Percentiles rank a stretch among this genome's conserved stretches.
Evolutionary conservation across 2,888 invertebrate species (phyloP).

Genomic region (Caradrina clavipalpis): DNA sequence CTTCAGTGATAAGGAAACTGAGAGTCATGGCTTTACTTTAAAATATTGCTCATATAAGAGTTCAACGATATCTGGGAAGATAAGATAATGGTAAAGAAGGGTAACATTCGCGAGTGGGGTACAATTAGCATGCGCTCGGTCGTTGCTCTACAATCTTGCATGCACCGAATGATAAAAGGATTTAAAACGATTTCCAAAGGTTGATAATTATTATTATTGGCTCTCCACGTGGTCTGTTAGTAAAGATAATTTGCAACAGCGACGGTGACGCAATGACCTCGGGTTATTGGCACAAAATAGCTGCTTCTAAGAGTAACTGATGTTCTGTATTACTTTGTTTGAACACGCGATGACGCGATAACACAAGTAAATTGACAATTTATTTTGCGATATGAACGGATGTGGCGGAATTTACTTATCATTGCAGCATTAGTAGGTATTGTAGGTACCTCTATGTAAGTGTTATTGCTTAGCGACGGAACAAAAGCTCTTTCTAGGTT

Average conservation of each 20-base stretch:
- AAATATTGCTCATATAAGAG: slow-evolving; percentile 34
- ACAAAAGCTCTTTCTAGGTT: no score
- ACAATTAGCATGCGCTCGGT: slow-evolving; percentile 31
- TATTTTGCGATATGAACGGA: slow-evolving; percentile 31
- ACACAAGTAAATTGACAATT: slow-evolving; percentile 37
- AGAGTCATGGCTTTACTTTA: slow-evolving; percentile 46
- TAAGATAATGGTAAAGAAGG: slow-evolving; percentile 42
- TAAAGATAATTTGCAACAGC: background rate
- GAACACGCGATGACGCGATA: slow-evolving; percentile 40
- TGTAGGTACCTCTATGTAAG: background rate
- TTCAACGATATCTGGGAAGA: slow-evolving; percentile 50
- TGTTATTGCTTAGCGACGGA: slow-evolving; percentile 1
- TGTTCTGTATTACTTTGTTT: slow-evolving; percentile 20
- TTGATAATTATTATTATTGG: slow-evolving; percentile 5
- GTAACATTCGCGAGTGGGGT: slow-evolving; percentile 8
- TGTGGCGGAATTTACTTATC: slow-evolving; percentile 30
- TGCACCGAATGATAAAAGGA: slow-evolving; percentile 5
- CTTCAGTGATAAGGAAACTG: slow-evolving; percentile 42
- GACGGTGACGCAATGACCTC: slow-evolving; percentile 21
- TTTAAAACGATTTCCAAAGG: slow-evolving; percentile 7
- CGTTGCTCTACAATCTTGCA: slow-evolving; percentile 36
- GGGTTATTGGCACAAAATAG: slow-evolving; percentile 36
- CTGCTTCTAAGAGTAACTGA: slow-evolving; percentile 7
- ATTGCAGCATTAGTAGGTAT: slow-evolving; percentile 7
- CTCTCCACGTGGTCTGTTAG: slow-evolving; percentile 3